Percentiles rank a stretch among this genome's conserved stretches.
Evolutionary conservation across 1,140 invertebrate genomes (phyloP).

Genomic region (Zaprionus africanus): DNA sequence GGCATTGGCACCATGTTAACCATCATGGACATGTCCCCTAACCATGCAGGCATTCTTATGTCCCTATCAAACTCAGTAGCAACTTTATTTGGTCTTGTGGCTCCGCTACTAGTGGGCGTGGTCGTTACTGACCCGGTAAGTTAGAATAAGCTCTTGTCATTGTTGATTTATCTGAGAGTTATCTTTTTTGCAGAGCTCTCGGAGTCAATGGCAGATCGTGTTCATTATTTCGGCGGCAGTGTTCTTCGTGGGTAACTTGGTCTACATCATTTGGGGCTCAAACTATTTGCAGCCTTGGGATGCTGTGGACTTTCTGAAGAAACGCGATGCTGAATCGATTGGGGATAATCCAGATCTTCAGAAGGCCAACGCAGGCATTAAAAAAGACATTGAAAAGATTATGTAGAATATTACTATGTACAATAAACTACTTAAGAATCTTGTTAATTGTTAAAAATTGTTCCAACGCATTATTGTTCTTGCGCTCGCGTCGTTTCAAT

Average conservation of each 20-base stretch:
- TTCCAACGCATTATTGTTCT: no score
- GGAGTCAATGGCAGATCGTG: constrained; percentile 88
- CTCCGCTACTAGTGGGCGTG: constrained; percentile 87
- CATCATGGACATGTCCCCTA: constrained; percentile 90
- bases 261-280: constrained; percentile 88
- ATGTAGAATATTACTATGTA: background rate
- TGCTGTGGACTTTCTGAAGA: constrained; percentile 69
- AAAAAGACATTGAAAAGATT: background rate
- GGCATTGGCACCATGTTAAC: constrained; percentile 89
- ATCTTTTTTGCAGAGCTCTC: constrained; percentile 81
- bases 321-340: background rate
- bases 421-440: no score
- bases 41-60: constrained; percentile 89
- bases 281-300: constrained; percentile 88
- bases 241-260: constrained; percentile 88
- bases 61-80: constrained; percentile 90
- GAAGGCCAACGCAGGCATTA: background rate
- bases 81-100: constrained; percentile 89
- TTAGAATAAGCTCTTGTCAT: background rate
- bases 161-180: background rate
- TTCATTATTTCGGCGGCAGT: constrained; percentile 89
- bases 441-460: no score
- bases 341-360: background rate
- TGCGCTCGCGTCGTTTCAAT: no score
- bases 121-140: constrained; percentile 87